phyloP scores from a whole-genome alignment of 2,113 vertebrate genomes.

The Ardeotis arabs region DNA sequence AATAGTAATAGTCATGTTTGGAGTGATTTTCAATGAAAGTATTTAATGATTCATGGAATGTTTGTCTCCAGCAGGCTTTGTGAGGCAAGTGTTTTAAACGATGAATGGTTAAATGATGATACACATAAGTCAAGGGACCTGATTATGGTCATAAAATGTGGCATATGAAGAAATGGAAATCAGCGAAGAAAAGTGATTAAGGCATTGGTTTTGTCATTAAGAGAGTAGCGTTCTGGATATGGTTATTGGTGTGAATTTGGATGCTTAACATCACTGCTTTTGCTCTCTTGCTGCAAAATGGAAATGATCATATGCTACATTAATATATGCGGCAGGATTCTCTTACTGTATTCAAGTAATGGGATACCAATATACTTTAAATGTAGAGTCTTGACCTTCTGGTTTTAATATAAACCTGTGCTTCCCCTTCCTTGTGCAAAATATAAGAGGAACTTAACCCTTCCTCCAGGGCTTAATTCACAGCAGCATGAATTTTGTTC shows the following conservation, averaged over 20 bases:
- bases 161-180: not conserved
- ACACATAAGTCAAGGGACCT: not conserved
- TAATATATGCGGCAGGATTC: not conserved
- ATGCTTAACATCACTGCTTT: not conserved
- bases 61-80: not conserved
- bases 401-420: not conserved
- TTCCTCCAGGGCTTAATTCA: not conserved
- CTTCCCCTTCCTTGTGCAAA: not conserved
- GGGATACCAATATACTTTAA: not conserved
- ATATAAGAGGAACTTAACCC: not conserved
- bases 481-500: not conserved
- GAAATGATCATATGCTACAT: not conserved
- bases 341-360: not conserved
- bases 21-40: conserved; percentile 18
- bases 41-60: conserved; percentile 32
- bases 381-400: not conserved
- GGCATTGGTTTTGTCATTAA: not conserved
- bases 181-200: conserved; percentile 1
- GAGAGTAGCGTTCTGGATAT: not conserved
- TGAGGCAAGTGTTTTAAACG: not conserved
- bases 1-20: conserved; percentile 24
- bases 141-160: not conserved
- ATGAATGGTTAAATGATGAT: conserved; percentile 2
- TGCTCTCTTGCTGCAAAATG: not conserved
- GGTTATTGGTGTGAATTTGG: not conserved